Conservation (phyloP, 2,113 vertebrate species). For the Chionomys nivalis region DNA sequence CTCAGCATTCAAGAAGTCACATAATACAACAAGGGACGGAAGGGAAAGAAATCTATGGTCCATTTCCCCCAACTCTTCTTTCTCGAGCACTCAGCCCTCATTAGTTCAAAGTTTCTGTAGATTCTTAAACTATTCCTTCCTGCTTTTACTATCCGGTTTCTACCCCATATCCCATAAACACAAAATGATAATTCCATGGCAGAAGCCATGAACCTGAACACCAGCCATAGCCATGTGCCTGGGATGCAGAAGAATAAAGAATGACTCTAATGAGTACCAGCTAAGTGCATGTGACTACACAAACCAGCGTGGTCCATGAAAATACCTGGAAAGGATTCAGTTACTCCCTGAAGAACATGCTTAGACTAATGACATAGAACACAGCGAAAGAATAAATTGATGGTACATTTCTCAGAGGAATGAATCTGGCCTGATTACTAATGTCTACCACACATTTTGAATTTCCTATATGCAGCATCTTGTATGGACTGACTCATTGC, state of each 20-base stretch:
- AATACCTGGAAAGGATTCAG: slow-evolving; percentile 14
- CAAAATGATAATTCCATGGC: slow-evolving; percentile 64
- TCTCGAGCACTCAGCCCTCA: slow-evolving; percentile 69
- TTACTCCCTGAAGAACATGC: not conserved
- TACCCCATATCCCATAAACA: slow-evolving; percentile 17
- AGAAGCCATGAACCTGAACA: slow-evolving; percentile 54
- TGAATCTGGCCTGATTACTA: not conserved
- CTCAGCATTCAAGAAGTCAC: slow-evolving; percentile 75
- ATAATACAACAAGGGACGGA: slow-evolving; percentile 68
- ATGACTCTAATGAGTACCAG: slow-evolving; percentile 47
- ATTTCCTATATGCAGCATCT: not conserved
- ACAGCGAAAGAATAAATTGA: not conserved
- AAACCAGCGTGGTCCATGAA: not conserved
- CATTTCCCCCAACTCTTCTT: slow-evolving; percentile 24
- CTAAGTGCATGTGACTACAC: not conserved
- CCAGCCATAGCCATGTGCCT: slow-evolving; percentile 18
- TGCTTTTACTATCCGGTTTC: slow-evolving; percentile 68
- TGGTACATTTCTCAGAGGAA: not conserved
- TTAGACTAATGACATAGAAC: not conserved
- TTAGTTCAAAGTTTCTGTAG: slow-evolving; percentile 62
- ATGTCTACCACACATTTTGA: not conserved
- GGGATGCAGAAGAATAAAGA: slow-evolving; percentile 26
- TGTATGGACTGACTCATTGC: not conserved
- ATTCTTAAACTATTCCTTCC: slow-evolving; percentile 68
- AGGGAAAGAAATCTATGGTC: slow-evolving; percentile 51